A percentile compares a stretch with the other conserved stretches of the same genome.
Conservation (phyloP, 2,888 invertebrate genomes). For the Oscheius myriophilus region DNA sequence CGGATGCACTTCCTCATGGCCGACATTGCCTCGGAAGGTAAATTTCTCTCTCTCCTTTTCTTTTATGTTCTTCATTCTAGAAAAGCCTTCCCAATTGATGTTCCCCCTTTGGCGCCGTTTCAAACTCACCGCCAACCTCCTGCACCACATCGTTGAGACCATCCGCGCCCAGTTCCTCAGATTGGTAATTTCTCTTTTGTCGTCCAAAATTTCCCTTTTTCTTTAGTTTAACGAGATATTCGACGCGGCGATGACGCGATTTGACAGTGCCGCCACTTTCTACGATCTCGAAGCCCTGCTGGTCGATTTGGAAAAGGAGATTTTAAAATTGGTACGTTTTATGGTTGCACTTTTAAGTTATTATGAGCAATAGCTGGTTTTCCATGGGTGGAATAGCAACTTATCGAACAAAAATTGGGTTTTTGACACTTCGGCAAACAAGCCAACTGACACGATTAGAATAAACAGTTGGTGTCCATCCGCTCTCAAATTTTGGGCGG, state of each 20-base stretch:
- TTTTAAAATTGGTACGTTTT: slow-evolving; percentile 2
- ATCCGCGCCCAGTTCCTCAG: slow-evolving; percentile 23
- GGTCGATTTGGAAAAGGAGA: not conserved
- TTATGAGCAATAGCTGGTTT: too few relatives aligned
- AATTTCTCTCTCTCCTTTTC: not conserved
- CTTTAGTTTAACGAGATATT: slow-evolving; percentile 9
- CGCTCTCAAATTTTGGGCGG: too few relatives aligned
- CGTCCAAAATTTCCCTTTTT: too few relatives aligned
- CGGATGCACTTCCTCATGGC: slow-evolving; percentile 14
- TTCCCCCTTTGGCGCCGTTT: not conserved
- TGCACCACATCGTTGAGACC: slow-evolving; percentile 10
- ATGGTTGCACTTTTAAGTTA: too few relatives aligned
- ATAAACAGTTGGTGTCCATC: too few relatives aligned
- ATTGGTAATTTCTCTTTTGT: not conserved
- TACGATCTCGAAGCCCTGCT: slow-evolving; percentile 5
- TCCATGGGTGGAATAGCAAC: too few relatives aligned
- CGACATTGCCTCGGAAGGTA: slow-evolving; percentile 2
- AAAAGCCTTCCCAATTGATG: not conserved
- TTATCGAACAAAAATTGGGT: too few relatives aligned
- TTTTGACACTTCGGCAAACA: too few relatives aligned
- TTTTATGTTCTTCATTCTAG: not conserved
- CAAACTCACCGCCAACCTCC: slow-evolving; percentile 7
- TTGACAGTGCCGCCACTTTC: not conserved
- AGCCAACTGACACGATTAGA: too few relatives aligned
- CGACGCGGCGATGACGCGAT: not conserved